Evolutionary conservation across 1,140 invertebrate species (phyloP), one percentile per base, ranked within the genome.

Genomic region (Aporrectodea caliginosa): DNA sequence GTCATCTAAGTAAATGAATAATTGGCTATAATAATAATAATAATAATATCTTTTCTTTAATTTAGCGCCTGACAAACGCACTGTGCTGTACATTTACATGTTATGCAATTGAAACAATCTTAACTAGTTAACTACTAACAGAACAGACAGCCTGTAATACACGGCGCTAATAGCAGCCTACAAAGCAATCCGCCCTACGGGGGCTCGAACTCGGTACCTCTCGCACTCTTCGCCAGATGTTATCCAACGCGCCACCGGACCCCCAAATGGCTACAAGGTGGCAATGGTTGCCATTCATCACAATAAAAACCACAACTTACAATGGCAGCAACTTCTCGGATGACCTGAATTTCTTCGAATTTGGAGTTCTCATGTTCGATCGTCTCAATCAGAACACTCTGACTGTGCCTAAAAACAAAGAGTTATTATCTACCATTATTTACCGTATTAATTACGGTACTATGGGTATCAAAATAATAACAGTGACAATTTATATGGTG

Each of bases 311-410:
- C 14, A 2, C 58, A 32, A 80, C 79, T 83, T 84, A 86, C 85
- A 30, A 81, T 85, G 73, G 83, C 82, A 31, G 79, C 72, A 1
- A 87, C 79, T 16, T 84, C 81, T 78, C 78, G 82, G 68, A 84
- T 77, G 16, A 84, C 81, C 29, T 82, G 77, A 79, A 84, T 84
- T 12, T 86, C 84, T 1, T 35, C 73, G 81, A 87, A 86, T 73
- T 87, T 87, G 14, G 82, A 68, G 74, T 84, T 87, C 80, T 87
- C 86, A 72, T 87, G 85, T 73, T 85, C 83, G 31, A 86, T 81
- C 30, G 85, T 84, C 70, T 87, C 86, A 31, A 85, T 83, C 0
- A 86, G 82, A n/a, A 87, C 82, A 68, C 75, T 82, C 77, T 87
- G 86, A 73, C 83, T 86, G 29, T 82, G 82, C 68, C 85, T 87